Conservation (phyloP, 2,888 invertebrate species). For the Heterodera filipjevi region DNA sequence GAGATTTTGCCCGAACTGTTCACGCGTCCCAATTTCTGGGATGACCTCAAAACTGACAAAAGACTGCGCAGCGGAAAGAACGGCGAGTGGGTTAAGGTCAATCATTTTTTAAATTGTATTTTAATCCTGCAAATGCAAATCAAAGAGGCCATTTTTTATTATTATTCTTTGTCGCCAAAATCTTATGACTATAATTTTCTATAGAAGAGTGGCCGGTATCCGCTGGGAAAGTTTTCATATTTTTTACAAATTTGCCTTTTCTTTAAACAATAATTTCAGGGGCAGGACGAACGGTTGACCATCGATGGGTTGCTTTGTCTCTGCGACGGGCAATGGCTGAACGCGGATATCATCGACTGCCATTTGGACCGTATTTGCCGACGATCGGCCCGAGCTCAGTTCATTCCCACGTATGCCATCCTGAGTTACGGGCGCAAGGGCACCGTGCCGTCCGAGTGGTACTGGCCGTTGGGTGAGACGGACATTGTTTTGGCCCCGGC, state of each 20-base stretch:
- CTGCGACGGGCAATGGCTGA: conserved; percentile 30
- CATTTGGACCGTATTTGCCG: conserved; percentile 12
- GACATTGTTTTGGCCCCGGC: conserved; percentile 23
- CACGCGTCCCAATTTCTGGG: neutral
- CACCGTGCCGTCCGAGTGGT: conserved; percentile 21
- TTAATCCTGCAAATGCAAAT: too few species aligned
- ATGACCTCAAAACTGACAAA: neutral
- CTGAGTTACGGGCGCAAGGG: conserved; percentile 1
- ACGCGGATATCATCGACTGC: conserved; percentile 20
- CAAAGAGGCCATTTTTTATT: too few species aligned
- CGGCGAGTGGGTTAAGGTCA: conserved; percentile 27
- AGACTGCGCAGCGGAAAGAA: conserved; percentile 10
- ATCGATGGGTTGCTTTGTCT: conserved; percentile 25
- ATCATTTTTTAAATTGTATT: neutral
- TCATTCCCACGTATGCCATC: conserved; percentile 22
- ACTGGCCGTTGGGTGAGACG: conserved; percentile 18
- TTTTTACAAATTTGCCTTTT: too few species aligned
- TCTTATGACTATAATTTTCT: too few species aligned
- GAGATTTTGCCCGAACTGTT: neutral
- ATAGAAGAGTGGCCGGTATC: too few species aligned
- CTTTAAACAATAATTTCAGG: too few species aligned
- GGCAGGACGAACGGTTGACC: conserved; percentile 18
- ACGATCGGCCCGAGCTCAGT: neutral
- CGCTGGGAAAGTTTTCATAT: too few species aligned
- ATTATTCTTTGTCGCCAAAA: too few species aligned